phyloP scores from a whole-genome alignment of 2,888 invertebrate genomes.

The Conomelus anceps region DNA sequence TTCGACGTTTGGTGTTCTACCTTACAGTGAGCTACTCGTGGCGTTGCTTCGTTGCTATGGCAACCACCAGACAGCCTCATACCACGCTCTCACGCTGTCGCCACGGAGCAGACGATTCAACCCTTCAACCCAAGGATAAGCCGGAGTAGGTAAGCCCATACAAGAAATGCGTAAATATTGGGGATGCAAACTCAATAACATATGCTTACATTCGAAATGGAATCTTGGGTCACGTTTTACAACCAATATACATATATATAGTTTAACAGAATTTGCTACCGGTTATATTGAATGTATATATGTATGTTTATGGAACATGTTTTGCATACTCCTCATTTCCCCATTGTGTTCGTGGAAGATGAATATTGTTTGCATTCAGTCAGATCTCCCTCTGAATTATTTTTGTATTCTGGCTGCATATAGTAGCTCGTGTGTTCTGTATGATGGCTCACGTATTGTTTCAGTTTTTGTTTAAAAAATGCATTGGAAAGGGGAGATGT shows the following conservation, averaged over 20 bases:
- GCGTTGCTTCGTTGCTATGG: not conserved
- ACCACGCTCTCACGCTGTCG: constrained; percentile 36
- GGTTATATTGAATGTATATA: not conserved
- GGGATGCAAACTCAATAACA: not conserved
- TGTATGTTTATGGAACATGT: too few relatives aligned
- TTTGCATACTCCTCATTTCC: too few relatives aligned
- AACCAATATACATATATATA: not conserved
- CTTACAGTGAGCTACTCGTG: constrained; percentile 74
- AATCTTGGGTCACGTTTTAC: not conserved
- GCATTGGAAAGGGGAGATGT: too few relatives aligned
- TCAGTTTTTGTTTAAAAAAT: too few relatives aligned
- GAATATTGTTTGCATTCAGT: too few relatives aligned
- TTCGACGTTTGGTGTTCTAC: constrained; percentile 88
- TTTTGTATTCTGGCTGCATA: too few relatives aligned
- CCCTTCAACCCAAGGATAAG: not conserved
- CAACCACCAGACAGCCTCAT: too few relatives aligned
- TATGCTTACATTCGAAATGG: not conserved
- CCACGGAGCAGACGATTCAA: constrained; percentile 17
- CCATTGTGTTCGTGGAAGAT: too few relatives aligned
- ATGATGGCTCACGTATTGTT: too few relatives aligned
- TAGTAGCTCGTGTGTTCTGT: too few relatives aligned
- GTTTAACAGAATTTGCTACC: too few relatives aligned
- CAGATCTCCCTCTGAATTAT: too few relatives aligned
- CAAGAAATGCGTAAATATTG: not conserved
- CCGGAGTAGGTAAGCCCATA: constrained; percentile 32